Evolutionary conservation across 2,113 vertebrate species (phyloP).

Genomic region (Ictalurus furcatus): DNA sequence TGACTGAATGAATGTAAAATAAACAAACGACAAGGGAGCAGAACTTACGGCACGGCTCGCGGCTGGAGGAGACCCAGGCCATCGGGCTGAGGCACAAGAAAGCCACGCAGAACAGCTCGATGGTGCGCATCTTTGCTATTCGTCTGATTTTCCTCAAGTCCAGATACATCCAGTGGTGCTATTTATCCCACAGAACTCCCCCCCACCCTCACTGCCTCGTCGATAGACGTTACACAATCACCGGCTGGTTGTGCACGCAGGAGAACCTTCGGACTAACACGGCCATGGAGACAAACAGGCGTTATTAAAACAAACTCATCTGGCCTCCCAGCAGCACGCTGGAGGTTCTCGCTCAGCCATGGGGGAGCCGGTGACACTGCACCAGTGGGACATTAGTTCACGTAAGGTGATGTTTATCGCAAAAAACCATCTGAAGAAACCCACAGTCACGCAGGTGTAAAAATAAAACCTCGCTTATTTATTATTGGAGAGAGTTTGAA

Average conservation of each 20-base stretch:
- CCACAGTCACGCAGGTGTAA: slow-evolving; percentile 39
- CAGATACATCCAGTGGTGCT: neutral
- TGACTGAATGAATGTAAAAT: neutral
- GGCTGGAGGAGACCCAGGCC: slow-evolving; percentile 45
- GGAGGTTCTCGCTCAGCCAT: neutral
- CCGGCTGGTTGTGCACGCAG: neutral
- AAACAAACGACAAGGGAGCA: neutral
- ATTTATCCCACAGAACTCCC: slow-evolving; percentile 32
- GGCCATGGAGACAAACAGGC: neutral
- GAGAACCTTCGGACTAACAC: neutral
- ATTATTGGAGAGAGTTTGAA: neutral
- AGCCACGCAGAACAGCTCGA: slow-evolving; percentile 50
- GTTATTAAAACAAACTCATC: slow-evolving; percentile 37
- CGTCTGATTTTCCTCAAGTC: slow-evolving; percentile 26
- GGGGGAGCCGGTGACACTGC: neutral
- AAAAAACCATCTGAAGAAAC: slow-evolving; percentile 26
- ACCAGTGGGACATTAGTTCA: slow-evolving; percentile 24
- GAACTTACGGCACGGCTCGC: slow-evolving; percentile 51
- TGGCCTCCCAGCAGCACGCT: slow-evolving; percentile 3
- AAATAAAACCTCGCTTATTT: slow-evolving; percentile 39
- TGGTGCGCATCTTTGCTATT: slow-evolving; percentile 39
- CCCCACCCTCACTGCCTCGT: neutral
- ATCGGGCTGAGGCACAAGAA: slow-evolving; percentile 48
- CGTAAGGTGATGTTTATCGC: slow-evolving; percentile 34
- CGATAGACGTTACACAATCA: slow-evolving; percentile 34